Percentiles rank a stretch among this genome's conserved stretches.
Evolutionary conservation across 2,888 invertebrate genomes (phyloP).

Genomic region (Heliconius sara): DNA sequence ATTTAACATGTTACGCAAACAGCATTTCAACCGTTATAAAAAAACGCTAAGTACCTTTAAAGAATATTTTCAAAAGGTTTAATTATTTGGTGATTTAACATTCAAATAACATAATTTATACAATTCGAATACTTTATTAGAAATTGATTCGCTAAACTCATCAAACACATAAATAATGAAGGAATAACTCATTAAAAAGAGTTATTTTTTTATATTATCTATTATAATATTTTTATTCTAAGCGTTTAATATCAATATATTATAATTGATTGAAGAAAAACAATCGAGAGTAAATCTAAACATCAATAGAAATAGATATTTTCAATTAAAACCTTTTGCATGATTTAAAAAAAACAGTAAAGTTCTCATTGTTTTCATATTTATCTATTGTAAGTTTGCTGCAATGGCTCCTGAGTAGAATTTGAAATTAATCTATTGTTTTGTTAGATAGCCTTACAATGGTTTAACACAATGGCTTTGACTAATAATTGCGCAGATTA

Average conservation of each 20-base stretch:
- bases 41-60: too few relatives aligned
- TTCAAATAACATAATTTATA: neutral
- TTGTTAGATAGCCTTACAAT: slow-evolving; percentile 19
- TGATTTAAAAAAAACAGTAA: slow-evolving; percentile 3
- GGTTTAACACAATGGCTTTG: slow-evolving; percentile 17
- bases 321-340: slow-evolving; percentile 25
- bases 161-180: neutral
- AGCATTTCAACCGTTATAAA: too few relatives aligned
- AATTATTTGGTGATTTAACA: neutral
- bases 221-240: neutral
- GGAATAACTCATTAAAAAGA: neutral
- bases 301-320: slow-evolving; percentile 16
- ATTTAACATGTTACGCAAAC: too few relatives aligned
- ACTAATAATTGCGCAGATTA: slow-evolving; percentile 14
- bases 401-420: slow-evolving; percentile 24
- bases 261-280: slow-evolving; percentile 11
- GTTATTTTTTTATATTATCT: neutral
- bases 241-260: neutral
- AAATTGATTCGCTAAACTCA: neutral
- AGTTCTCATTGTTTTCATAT: slow-evolving; percentile 19
- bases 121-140: too few relatives aligned
- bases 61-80: neutral
- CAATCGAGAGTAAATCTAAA: neutral
- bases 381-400: slow-evolving; percentile 15
- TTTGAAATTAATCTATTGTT: slow-evolving; percentile 28